phyloP scores from a whole-genome alignment of 2,888 invertebrate species.

The Harmothoe impar region DNA sequence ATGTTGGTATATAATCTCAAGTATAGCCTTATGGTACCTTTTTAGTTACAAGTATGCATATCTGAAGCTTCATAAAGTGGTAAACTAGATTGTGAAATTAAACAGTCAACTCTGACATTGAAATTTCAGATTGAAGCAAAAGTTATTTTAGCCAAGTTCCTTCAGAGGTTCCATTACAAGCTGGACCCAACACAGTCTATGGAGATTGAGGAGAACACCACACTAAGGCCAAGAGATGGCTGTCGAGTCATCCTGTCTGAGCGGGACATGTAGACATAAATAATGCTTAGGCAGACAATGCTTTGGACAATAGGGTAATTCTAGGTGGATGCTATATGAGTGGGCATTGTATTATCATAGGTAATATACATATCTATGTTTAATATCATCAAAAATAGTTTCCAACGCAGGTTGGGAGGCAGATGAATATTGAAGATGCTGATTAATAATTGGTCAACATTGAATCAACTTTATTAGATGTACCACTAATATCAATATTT shows the following conservation, averaged over 20 bases:
- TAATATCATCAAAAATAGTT: too few species aligned
- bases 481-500: too few species aligned
- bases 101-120: background rate
- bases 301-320: background rate
- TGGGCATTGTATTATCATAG: background rate
- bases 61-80: too few species aligned
- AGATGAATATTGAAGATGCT: background rate
- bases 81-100: background rate
- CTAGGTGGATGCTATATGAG: background rate
- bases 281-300: background rate
- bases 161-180: conserved; percentile 63
- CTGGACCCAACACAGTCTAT: conserved; percentile 65
- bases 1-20: too few species aligned
- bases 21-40: too few species aligned
- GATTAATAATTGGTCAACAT: too few species aligned
- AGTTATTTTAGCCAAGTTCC: conserved; percentile 65
- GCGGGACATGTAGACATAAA: background rate
- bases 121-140: conserved; percentile 67
- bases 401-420: background rate
- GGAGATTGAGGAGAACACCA: conserved; percentile 56
- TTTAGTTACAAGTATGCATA: too few species aligned
- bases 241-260: background rate
- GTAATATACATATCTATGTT: too few species aligned
- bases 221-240: conserved; percentile 59
- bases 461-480: too few species aligned